These are phyloP conservation scores for Pachliopta kotzebuea DNA, from an alignment of 2,888 invertebrate genomes.

Conservation along the genomic window DNA sequence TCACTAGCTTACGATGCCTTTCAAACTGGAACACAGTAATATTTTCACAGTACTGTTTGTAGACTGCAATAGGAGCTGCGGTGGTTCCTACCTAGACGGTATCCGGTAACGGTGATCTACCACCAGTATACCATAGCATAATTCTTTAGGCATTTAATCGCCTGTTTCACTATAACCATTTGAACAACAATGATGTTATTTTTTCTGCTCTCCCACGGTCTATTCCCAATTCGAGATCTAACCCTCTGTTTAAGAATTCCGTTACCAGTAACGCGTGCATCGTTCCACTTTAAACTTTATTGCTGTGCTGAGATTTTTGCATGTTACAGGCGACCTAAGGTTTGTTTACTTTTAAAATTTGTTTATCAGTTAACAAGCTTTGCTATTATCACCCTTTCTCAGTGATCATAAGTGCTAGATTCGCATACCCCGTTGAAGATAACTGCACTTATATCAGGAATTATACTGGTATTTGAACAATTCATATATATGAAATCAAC, in stretches of 20 bases:
- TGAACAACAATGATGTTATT: too few relatives aligned
- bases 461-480: not conserved
- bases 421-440: slow-evolving; percentile 3
- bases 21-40: too few relatives aligned
- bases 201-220: not conserved
- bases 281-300: slow-evolving; percentile 3
- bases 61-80: too few relatives aligned
- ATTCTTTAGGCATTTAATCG: too few relatives aligned
- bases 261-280: not conserved
- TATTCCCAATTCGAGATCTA: too few relatives aligned
- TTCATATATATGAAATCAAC: not conserved
- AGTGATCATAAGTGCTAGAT: not conserved
- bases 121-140: too few relatives aligned
- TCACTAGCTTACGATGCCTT: too few relatives aligned
- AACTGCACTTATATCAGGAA: not conserved
- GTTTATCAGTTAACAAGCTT: not conserved
- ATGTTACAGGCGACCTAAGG: not conserved
- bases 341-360: slow-evolving; percentile 8
- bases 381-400: not conserved
- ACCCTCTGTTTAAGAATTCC: not conserved
- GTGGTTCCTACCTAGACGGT: too few relatives aligned
- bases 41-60: too few relatives aligned
- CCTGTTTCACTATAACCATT: too few relatives aligned
- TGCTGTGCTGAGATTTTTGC: slow-evolving; percentile 12
- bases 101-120: too few relatives aligned